These are phyloP conservation scores for Neocloeon triangulifer DNA, from an alignment of 1,140 invertebrate genomes.

Conservation along the genomic window DNA sequence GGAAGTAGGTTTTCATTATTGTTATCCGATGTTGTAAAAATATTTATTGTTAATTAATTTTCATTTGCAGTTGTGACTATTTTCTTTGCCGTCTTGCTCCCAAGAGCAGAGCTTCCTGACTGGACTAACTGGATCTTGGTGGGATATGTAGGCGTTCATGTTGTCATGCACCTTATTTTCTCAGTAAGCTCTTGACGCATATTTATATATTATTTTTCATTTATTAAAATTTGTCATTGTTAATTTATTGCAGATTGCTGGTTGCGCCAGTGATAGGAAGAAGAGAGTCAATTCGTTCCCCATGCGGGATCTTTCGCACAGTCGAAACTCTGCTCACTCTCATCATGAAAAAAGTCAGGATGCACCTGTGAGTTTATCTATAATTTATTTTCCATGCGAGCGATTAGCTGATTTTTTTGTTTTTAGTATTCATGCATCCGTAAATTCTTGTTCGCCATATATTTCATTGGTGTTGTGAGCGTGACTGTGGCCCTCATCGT, in stretches of 20 bases:
- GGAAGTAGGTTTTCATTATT: slow-evolving; percentile 42
- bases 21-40: not conserved
- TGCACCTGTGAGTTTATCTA: slow-evolving; percentile 37
- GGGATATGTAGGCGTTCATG: slow-evolving; percentile 71
- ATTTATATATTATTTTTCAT: too few relatives aligned
- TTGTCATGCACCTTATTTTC: slow-evolving; percentile 68
- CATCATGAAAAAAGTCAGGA: slow-evolving; percentile 35
- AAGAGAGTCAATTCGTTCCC: slow-evolving; percentile 55
- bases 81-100: slow-evolving; percentile 70
- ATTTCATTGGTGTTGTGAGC: slow-evolving; percentile 36
- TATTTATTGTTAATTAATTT: slow-evolving; percentile 8
- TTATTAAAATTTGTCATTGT: slow-evolving; percentile 1
- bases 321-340: slow-evolving; percentile 26
- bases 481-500: slow-evolving; percentile 42
- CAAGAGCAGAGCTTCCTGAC: slow-evolving; percentile 60
- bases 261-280: slow-evolving; percentile 45
- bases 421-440: slow-evolving; percentile 49
- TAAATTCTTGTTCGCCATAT: slow-evolving; percentile 47
- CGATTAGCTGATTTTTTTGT: slow-evolving; percentile 10
- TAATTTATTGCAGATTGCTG: slow-evolving; percentile 31
- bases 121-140: slow-evolving; percentile 74
- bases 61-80: slow-evolving; percentile 63
- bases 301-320: slow-evolving; percentile 53
- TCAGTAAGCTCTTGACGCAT: too few relatives aligned
- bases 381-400: not conserved